These are phyloP conservation scores for Drosophila lini DNA, from an alignment of 1,140 invertebrate species.

Conservation along the genomic window DNA sequence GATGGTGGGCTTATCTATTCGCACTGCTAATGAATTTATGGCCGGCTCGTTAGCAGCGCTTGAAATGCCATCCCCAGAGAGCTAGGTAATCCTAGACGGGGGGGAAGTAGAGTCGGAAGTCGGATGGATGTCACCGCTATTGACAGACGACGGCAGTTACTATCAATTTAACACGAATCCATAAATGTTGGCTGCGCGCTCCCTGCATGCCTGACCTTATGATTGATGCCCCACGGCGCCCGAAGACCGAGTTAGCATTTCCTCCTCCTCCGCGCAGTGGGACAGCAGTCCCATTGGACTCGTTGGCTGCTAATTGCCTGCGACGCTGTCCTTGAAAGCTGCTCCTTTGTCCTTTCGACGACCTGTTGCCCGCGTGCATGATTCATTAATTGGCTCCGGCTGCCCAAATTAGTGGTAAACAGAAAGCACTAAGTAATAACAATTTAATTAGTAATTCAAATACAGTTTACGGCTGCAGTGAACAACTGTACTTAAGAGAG, in stretches of 20 bases:
- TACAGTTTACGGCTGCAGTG: neutral
- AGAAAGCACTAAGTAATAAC: neutral
- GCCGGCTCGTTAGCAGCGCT: constrained; percentile 49
- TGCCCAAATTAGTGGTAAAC: constrained; percentile 15
- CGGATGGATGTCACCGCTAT: constrained; percentile 36
- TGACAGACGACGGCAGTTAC: constrained; percentile 63
- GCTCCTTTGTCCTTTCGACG: constrained; percentile 5
- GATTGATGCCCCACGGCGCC: constrained; percentile 64
- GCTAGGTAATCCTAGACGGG: constrained; percentile 11
- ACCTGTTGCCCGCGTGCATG: constrained; percentile 40
- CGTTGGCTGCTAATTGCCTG: constrained; percentile 42
- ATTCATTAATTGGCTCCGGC: constrained; percentile 20
- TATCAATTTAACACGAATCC: constrained; percentile 74
- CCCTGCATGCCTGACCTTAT: constrained; percentile 41
- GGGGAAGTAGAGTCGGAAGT: neutral
- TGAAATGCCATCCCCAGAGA: constrained; percentile 17
- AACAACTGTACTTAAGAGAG: neutral
- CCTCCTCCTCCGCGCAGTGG: constrained; percentile 1
- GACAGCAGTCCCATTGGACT: constrained; percentile 27
- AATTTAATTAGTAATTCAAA: constrained; percentile 5
- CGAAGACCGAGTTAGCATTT: constrained; percentile 10
- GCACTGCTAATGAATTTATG: constrained; percentile 66
- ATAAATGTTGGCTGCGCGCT: constrained; percentile 34
- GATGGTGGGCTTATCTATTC: constrained; percentile 25
- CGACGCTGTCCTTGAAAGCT: constrained; percentile 22